Evolutionary conservation across 1,140 invertebrate species (phyloP).

Genomic region (Dufourea novaeangliae): DNA sequence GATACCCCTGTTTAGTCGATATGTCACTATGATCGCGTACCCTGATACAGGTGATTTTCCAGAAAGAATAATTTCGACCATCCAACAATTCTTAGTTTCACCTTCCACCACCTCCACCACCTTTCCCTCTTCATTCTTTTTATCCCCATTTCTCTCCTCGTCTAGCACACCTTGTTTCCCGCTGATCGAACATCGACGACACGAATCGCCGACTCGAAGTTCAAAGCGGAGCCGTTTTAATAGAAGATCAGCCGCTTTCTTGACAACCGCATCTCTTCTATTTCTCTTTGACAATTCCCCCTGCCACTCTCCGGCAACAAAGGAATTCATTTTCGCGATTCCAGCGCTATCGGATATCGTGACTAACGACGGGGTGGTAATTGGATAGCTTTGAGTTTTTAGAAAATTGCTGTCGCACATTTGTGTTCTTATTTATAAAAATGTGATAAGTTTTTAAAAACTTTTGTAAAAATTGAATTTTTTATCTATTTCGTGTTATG

Average conservation of each 20-base stretch:
- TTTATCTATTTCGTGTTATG: no score
- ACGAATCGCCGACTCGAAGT: slow-evolving; percentile 52
- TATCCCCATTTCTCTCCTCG: neutral
- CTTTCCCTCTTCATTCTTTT: neutral
- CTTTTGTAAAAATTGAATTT: no score
- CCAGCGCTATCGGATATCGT: slow-evolving; percentile 45
- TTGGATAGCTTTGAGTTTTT: slow-evolving; percentile 54
- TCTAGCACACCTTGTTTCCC: slow-evolving; percentile 37
- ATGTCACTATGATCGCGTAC: slow-evolving; percentile 60
- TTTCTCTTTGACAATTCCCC: slow-evolving; percentile 6
- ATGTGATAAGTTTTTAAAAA: no score
- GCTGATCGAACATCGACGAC: slow-evolving; percentile 49
- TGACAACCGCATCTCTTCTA: slow-evolving; percentile 23
- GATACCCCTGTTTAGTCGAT: slow-evolving; percentile 79
- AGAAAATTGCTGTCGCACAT: no score
- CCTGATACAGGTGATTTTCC: slow-evolving; percentile 50
- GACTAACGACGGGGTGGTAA: slow-evolving; percentile 59
- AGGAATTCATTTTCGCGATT: slow-evolving; percentile 35
- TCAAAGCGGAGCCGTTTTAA: slow-evolving; percentile 64
- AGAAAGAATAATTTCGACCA: slow-evolving; percentile 48
- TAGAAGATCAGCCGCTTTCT: slow-evolving; percentile 56
- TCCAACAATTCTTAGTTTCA: slow-evolving; percentile 10
- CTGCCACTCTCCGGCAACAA: neutral
- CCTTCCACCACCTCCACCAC: neutral
- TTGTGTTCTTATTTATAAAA: no score